Evolutionary conservation across 2,797 vertebrate genomes (phyloP), one percentile per base, ranked within the genome.

Genomic region (Agapornis canus): DNA sequence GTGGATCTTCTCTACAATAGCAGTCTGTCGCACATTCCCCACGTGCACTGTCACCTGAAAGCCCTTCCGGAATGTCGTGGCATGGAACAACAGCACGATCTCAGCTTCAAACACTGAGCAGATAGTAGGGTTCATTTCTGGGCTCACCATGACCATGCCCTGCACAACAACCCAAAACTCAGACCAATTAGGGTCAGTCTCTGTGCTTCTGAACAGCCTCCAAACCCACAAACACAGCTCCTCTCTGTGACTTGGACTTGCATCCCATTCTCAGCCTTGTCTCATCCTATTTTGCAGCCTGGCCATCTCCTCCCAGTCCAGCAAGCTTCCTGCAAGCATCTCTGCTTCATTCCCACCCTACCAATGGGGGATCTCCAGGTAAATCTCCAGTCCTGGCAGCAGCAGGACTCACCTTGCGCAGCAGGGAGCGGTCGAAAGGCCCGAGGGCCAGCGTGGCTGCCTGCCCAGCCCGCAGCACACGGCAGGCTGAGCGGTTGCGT

Each of bases 91-190:
- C 72, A 99, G 97, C 71, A 99, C 99, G 1, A 99, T 99, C 97
- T 99, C 99, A 0, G 99, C 99, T 96, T 99, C 99, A 87, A 99
- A 99, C 96, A 98, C 98, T 96, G 99, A 99, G 97, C 99, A 99
- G 96, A 99, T 99, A 40, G 99, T 99, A 32, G 99, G 99, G 88
- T 99, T 98, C 99, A 99, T 99, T 98, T 99, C 99, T 8, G 99
- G 99, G 96, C 99, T 99, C 95, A 99, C 99, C 99, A 99, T 99
- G 96, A 99, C 99, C 99, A 99, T 99, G 64, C 99, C 99, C 99
- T 99, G 97, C 57, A 88, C 14, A 57, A 94, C 6, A 86, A 84
- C 18, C 14, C 85, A 91, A 87, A 65, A 43, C 23, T 81, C 77
- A 94, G 77, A 94, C 8, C 19, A 89, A 22, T 78, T 16, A 81